Percentiles rank a stretch among this genome's conserved stretches.
Conservation (phyloP, 2,888 invertebrate genomes). For the Pollenia labialis region DNA sequence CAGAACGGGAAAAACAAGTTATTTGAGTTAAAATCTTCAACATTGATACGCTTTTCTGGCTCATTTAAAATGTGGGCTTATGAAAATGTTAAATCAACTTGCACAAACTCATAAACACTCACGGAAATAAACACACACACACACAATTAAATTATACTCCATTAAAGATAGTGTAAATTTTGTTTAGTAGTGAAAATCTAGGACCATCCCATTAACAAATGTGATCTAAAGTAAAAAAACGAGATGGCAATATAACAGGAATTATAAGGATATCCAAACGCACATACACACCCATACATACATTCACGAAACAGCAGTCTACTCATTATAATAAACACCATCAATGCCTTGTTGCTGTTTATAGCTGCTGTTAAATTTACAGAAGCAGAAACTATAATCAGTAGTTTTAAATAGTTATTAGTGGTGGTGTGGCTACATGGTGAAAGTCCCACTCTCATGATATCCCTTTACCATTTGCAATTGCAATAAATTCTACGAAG, state of each 20-base stretch:
- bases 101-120: neutral
- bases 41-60: slow-evolving; percentile 63
- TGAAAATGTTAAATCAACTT: slow-evolving; percentile 31
- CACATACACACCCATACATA: slow-evolving; percentile 70
- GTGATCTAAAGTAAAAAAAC: slow-evolving; percentile 74
- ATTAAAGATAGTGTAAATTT: slow-evolving; percentile 70
- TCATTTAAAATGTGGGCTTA: slow-evolving; percentile 71
- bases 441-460: slow-evolving; percentile 2
- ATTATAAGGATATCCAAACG: slow-evolving; percentile 80
- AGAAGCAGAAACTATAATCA: slow-evolving; percentile 69
- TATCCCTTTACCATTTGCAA: slow-evolving; percentile 53
- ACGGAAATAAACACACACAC: neutral
- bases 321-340: slow-evolving; percentile 70
- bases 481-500: slow-evolving; percentile 58
- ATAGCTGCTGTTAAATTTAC: slow-evolving; percentile 51
- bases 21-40: slow-evolving; percentile 65
- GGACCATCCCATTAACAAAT: slow-evolving; percentile 72
- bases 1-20: slow-evolving; percentile 19
- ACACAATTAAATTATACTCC: slow-evolving; percentile 38
- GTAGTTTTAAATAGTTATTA: slow-evolving; percentile 59
- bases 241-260: slow-evolving; percentile 81
- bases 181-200: slow-evolving; percentile 63
- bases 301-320: slow-evolving; percentile 70
- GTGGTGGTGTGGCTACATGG: slow-evolving; percentile 37
- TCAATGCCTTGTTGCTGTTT: slow-evolving; percentile 17